These are phyloP conservation scores for Lasius platythorax DNA, from an alignment of 2,888 invertebrate species.

Conservation along the genomic window DNA sequence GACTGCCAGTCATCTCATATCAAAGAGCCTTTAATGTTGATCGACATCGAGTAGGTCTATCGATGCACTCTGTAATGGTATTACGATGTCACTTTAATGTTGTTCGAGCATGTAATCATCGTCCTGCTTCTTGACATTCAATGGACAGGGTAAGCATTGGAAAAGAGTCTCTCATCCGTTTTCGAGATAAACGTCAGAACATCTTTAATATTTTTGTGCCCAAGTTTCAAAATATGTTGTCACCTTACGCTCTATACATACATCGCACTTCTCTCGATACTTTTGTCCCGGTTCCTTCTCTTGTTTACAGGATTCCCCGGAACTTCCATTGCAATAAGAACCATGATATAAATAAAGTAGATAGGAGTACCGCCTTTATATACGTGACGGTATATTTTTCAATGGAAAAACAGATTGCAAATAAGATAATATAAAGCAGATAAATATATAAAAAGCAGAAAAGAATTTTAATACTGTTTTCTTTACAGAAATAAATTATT, in stretches of 20 bases:
- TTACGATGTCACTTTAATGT: constrained; percentile 37
- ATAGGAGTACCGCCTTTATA: neutral
- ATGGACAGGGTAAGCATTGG: constrained; percentile 38
- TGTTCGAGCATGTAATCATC: constrained; percentile 32
- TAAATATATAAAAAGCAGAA: neutral
- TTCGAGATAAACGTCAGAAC: constrained; percentile 28
- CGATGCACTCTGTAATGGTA: constrained; percentile 24
- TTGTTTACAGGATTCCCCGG: constrained; percentile 13
- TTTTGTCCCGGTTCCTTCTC: constrained; percentile 19
- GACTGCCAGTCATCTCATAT: neutral
- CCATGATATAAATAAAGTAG: neutral
- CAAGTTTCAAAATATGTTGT: constrained; percentile 30
- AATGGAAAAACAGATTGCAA: neutral
- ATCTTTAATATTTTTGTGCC: constrained; percentile 28
- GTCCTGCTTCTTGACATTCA: constrained; percentile 10
- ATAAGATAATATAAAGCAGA: neutral
- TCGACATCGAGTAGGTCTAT: constrained; percentile 32
- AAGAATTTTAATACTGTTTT: neutral
- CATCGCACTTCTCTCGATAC: constrained; percentile 8
- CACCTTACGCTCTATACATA: neutral
- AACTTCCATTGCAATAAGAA: neutral
- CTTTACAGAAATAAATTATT: neutral
- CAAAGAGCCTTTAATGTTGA: constrained; percentile 24
- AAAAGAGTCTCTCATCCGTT: constrained; percentile 28
- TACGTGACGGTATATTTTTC: neutral